Conservation (phyloP, 2,113 vertebrate species). For the Phalacrocorax pelagicus region DNA sequence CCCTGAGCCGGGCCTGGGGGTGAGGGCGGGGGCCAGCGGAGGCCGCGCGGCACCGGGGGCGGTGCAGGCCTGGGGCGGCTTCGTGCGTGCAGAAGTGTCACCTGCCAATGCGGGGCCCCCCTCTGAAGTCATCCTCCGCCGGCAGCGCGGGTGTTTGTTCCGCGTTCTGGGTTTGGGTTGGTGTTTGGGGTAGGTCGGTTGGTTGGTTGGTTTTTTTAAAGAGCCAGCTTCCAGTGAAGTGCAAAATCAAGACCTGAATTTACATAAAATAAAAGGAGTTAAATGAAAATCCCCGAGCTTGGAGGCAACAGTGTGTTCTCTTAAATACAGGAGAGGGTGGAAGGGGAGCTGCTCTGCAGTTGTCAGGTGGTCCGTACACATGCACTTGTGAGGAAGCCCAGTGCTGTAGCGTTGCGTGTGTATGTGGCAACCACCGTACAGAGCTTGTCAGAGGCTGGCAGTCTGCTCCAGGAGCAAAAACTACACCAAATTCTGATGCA, state of each 20-base stretch:
- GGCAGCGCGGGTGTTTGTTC: not conserved
- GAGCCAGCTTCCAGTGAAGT: not conserved
- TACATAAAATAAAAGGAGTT: fast-evolving
- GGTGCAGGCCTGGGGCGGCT: not conserved
- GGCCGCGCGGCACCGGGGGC: not conserved
- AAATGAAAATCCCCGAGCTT: fast-evolving
- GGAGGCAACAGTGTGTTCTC: fast-evolving
- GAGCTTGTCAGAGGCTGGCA: not conserved
- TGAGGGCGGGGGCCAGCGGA: not conserved
- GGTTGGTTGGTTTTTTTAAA: too few species aligned
- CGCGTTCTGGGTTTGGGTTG: not conserved
- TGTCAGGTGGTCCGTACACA: fast-evolving
- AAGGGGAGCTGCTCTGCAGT: not conserved
- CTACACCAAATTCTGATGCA: fast-evolving
- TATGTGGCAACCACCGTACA: fast-evolving
- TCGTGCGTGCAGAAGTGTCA: fast-evolving
- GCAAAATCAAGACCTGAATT: too few species aligned
- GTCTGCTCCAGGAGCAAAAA: not conserved
- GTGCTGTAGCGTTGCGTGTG: fast-evolving
- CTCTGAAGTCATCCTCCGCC: too few species aligned
- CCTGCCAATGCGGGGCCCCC: too few species aligned
- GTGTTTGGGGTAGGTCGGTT: too few species aligned
- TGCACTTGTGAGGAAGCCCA: not conserved
- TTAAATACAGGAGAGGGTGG: too few species aligned
- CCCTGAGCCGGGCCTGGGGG: too few species aligned